Percentiles rank a stretch among this genome's conserved stretches.
These are phyloP conservation scores for Microctenopoma lineatum DNA, from an alignment of 2,797 vertebrate species.

Conservation along the genomic window DNA sequence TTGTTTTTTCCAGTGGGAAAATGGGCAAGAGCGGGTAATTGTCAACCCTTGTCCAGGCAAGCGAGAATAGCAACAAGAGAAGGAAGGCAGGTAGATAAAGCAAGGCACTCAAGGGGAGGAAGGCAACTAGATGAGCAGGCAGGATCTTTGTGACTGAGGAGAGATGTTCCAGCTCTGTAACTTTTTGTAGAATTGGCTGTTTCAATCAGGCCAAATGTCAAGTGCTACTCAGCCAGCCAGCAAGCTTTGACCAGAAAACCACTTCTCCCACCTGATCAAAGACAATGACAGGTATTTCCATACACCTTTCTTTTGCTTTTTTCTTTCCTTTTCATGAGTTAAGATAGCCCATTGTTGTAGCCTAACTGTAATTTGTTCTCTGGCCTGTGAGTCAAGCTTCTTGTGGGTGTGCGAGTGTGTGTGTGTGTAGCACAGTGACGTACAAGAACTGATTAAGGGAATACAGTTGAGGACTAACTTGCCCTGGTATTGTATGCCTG, in stretches of 20 bases:
- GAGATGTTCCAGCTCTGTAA: conserved; percentile 76
- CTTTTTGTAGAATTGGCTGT: conserved; percentile 78
- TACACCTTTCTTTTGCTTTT: conserved; percentile 64
- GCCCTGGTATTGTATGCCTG: conserved; percentile 75
- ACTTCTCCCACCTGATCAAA: conserved; percentile 72
- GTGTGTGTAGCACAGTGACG: conserved; percentile 72
- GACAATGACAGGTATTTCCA: conserved; percentile 78
- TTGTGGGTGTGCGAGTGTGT: conserved; percentile 62
- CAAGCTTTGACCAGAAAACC: conserved; percentile 73
- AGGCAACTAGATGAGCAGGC: conserved; percentile 52
- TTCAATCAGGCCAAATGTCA: conserved; percentile 85
- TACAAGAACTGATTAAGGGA: conserved; percentile 79
- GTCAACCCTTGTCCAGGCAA: conserved; percentile 39
- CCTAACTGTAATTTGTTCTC: conserved; percentile 78
- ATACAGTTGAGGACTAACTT: conserved; percentile 75
- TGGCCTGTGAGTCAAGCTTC: conserved; percentile 77
- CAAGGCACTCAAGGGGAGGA: conserved; percentile 40
- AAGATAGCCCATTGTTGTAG: conserved; percentile 74
- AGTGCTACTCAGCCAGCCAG: conserved; percentile 78
- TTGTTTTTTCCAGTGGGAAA: conserved; percentile 37
- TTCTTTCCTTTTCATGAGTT: conserved; percentile 58
- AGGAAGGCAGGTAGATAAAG: conserved; percentile 51
- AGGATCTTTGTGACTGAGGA: conserved; percentile 53
- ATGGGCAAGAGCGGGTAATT: conserved; percentile 30
- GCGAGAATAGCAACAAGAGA: conserved; percentile 51